Conservation (phyloP, 64 coral and sea anemone genomes). For the Dendronephthya gigantea region DNA sequence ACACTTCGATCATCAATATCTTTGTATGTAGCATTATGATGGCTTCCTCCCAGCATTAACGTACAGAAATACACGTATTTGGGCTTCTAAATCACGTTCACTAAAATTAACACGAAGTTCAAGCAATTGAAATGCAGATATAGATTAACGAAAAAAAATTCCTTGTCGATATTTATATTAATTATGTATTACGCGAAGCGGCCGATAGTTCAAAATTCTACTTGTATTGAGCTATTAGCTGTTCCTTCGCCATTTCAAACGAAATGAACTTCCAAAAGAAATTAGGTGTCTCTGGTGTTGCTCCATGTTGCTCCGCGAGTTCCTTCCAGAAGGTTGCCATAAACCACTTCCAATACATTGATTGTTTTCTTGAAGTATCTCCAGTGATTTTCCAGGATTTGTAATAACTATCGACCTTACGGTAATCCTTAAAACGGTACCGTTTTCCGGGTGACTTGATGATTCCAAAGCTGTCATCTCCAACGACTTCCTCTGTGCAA, state of each 20-base stretch:
- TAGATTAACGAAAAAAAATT: too few relatives aligned
- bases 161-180: too few relatives aligned
- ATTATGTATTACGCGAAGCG: too few relatives aligned
- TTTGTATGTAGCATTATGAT: too few relatives aligned
- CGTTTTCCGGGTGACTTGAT: not conserved
- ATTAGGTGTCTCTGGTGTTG: not conserved
- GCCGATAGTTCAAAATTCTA: too few relatives aligned
- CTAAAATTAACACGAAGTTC: too few relatives aligned
- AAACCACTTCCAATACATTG: not conserved
- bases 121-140: too few relatives aligned
- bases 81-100: too few relatives aligned
- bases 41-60: too few relatives aligned
- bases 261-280: not conserved
- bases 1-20: too few relatives aligned
- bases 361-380: not conserved
- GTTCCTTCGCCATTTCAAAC: not conserved
- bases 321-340: not conserved
- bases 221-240: not conserved
- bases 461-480: not conserved
- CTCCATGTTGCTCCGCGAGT: not conserved
- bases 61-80: too few relatives aligned
- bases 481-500: not conserved
- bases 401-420: not conserved
- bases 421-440: not conserved
- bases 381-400: not conserved